These are phyloP conservation scores for Eupeodes corollae DNA, from an alignment of 1,140 invertebrate species.

Conservation along the genomic window DNA sequence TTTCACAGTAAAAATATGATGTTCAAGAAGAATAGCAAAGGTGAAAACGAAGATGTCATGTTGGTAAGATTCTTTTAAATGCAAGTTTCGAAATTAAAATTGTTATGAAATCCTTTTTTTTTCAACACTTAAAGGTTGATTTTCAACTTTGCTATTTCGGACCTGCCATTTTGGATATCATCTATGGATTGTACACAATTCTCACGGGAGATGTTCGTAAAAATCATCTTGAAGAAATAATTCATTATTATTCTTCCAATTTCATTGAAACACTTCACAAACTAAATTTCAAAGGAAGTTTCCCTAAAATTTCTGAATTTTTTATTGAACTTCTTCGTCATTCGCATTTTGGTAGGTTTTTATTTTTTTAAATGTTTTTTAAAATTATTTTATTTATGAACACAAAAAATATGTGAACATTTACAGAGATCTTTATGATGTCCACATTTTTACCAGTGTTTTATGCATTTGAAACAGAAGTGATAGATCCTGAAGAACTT, in stretches of 20 bases:
- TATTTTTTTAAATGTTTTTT: background rate
- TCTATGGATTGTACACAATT: background rate
- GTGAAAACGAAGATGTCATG: background rate
- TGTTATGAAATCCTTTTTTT: too few relatives aligned
- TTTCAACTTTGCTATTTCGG: conserved; percentile 1
- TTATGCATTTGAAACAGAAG: background rate
- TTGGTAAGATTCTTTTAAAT: background rate
- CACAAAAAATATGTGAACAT: background rate
- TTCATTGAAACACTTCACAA: background rate
- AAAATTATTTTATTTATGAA: background rate
- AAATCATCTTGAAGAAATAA: background rate
- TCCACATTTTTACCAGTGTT: background rate
- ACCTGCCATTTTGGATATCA: background rate
- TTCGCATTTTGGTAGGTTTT: background rate
- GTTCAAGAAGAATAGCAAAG: background rate
- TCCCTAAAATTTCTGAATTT: background rate
- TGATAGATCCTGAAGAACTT: background rate
- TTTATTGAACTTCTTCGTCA: background rate
- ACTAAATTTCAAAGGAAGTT: background rate
- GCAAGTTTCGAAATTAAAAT: too few relatives aligned
- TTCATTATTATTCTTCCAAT: background rate
- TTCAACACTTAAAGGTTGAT: background rate
- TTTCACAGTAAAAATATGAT: conserved; percentile 1
- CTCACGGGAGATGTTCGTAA: background rate
- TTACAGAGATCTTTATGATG: background rate